Evolutionary conservation across 2,797 vertebrate species (phyloP).

Genomic region (Artibeus jamaicensis): DNA sequence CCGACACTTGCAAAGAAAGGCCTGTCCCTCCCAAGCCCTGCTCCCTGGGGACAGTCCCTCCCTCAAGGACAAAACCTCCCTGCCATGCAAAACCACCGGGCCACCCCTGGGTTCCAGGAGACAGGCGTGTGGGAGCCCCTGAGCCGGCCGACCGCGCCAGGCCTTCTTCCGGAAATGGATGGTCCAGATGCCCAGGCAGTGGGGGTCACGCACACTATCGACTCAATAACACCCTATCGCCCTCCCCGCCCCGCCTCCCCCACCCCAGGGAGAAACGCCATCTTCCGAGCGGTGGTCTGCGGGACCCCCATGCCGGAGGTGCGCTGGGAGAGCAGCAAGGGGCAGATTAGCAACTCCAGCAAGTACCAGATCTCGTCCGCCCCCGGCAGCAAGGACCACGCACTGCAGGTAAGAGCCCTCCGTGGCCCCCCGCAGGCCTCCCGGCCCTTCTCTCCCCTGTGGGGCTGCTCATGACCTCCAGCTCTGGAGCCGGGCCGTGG

Average conservation of each 20-base stretch:
- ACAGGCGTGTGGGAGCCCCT: neutral
- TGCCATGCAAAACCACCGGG: no score
- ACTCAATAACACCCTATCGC: neutral
- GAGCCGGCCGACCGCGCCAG: neutral
- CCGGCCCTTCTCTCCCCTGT: no score
- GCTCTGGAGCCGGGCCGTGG: neutral
- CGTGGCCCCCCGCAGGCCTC: neutral
- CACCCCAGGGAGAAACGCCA: conserved; percentile 85
- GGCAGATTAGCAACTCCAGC: conserved; percentile 78
- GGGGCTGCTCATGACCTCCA: no score
- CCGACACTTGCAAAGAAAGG: neutral
- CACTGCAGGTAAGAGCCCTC: conserved; percentile 84
- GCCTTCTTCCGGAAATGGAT: neutral
- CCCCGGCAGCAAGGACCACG: conserved; percentile 81
- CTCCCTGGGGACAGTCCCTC: no score
- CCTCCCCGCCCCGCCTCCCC: neutral
- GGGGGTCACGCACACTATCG: neutral
- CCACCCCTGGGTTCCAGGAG: neutral
- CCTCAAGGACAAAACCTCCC: neutral
- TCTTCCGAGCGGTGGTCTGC: conserved; percentile 87
- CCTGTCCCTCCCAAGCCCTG: neutral
- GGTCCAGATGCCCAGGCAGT: neutral
- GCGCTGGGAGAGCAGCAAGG: conserved; percentile 84
- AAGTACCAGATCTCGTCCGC: conserved; percentile 85
- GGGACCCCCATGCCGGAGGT: conserved; percentile 88